These are phyloP conservation scores for Lymantria dispar DNA, from an alignment of 2,888 invertebrate species.

Conservation along the genomic window DNA sequence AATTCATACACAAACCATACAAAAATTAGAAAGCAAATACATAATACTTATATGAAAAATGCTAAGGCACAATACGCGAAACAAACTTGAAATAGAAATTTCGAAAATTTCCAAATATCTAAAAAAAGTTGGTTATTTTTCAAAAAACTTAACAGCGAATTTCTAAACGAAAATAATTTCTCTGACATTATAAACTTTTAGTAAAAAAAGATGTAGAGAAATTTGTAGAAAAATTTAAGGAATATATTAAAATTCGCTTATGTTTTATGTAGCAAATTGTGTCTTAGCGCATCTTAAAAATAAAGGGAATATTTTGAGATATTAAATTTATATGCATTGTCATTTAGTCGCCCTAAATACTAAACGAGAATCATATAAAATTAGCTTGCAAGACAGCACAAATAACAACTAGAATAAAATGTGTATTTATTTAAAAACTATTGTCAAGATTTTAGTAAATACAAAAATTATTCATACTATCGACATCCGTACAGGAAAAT, in stretches of 20 bases:
- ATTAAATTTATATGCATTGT: constrained; percentile 76
- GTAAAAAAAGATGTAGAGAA: constrained; percentile 56
- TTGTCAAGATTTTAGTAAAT: constrained; percentile 17
- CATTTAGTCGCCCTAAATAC: constrained; percentile 81
- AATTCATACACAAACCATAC: constrained; percentile 76
- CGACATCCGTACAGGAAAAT: constrained; percentile 9
- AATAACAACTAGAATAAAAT: constrained; percentile 16
- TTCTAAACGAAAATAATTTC: constrained; percentile 27
- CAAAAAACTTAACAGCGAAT: constrained; percentile 40
- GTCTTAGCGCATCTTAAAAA: constrained; percentile 51
- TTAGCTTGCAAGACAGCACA: constrained; percentile 34
- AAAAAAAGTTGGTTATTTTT: constrained; percentile 22
- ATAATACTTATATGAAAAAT: constrained; percentile 49
- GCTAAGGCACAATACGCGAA: constrained; percentile 35
- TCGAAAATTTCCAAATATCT: constrained; percentile 34
- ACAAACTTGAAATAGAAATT: constrained; percentile 38
- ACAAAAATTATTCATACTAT: constrained; percentile 5
- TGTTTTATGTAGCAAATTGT: constrained; percentile 35
- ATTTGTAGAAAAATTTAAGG: constrained; percentile 11
- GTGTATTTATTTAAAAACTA: constrained; percentile 12
- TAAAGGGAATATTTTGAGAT: constrained; percentile 71
- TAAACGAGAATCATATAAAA: constrained; percentile 79
- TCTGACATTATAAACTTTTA: constrained; percentile 51
- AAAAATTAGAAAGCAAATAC: constrained; percentile 68
- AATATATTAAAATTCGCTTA: constrained; percentile 30